Base-by-base conservation (phyloP, 37 sponge, comb jelly and placozoan genomes). In the Corticium candelabrum region DNA sequence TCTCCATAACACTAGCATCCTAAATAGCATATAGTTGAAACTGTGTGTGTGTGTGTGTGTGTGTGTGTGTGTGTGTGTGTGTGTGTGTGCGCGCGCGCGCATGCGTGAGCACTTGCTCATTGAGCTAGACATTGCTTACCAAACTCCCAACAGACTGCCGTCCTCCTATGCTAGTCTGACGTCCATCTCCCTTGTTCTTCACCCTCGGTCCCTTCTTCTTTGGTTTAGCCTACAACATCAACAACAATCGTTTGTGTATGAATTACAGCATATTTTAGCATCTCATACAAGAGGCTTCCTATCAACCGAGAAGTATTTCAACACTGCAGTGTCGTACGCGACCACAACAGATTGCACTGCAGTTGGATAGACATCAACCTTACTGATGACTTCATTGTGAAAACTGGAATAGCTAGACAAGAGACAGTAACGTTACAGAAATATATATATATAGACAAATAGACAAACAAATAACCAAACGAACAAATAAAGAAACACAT, bases 251-350 rank as follows among this genome's bases (percentile, higher is more conserved):
- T 50, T 21, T 50, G 62, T 50, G 21, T 11, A 50, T 21, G 21
- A 21, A 11, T 50, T 50, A n/a, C n/a, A n/a, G n/a, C n/a, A n/a
- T n/a, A n/a, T n/a, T n/a, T n/a, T n/a, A n/a, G n/a, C n/a, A n/a
- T n/a, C n/a, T 50, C 15, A 50, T 27, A 50, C 62, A 27, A 75
- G 39, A 36, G 76, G 84, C 0, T 72, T 41, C 74, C 86, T 69
- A 21, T 43, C 74, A 43, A 91, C 86, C 37, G 34, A 39, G 3
- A 91, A 83, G 75, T 85, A 88, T 35, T 79, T 56, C 68, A 86
- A 88, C n/a, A 91, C 68, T 1, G 69, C 41, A 32, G 70, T 33
- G 74, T 85, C 89, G 38, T 91, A 91, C 4, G 0, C 37, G 7
- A 69, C 38, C 30, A 91, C 11, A 15, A 40, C 77, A 35, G 39